Conservation (phyloP, 2,797 vertebrate genomes). For the Hippopotamyrus pictus region DNA sequence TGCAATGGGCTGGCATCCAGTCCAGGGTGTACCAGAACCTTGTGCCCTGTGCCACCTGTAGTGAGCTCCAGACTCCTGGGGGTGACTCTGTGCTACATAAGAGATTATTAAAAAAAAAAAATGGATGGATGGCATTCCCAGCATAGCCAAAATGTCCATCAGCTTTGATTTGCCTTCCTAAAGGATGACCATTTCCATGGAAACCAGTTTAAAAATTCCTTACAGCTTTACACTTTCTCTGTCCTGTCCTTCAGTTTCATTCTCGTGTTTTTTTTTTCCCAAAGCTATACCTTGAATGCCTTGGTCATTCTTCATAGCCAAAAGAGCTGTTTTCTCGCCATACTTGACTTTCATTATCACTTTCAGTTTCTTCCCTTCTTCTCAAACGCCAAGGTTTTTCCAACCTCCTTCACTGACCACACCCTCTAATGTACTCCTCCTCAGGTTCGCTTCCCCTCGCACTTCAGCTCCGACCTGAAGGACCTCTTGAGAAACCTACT, state of each 20-base stretch:
- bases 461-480: constrained; percentile 98
- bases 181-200: not conserved
- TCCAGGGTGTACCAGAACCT: not conserved
- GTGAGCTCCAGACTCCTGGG: not conserved
- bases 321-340: not conserved
- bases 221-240: not conserved
- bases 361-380: not conserved
- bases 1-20: not conserved
- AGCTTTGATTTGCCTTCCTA: not conserved
- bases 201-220: not conserved
- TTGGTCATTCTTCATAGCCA: not conserved
- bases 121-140: not conserved
- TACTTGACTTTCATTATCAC: not conserved
- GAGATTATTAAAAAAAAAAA: not conserved
- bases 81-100: not conserved
- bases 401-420: not conserved
- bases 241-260: not conserved
- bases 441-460: constrained; percentile 96
- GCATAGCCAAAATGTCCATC: not conserved
- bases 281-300: not conserved
- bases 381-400: not conserved
- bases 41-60: not conserved
- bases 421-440: not conserved
- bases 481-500: constrained; percentile 95
- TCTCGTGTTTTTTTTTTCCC: not conserved